Evolutionary conservation across 2,888 invertebrate species (phyloP).

Genomic region (Euplagia quadripunctaria): DNA sequence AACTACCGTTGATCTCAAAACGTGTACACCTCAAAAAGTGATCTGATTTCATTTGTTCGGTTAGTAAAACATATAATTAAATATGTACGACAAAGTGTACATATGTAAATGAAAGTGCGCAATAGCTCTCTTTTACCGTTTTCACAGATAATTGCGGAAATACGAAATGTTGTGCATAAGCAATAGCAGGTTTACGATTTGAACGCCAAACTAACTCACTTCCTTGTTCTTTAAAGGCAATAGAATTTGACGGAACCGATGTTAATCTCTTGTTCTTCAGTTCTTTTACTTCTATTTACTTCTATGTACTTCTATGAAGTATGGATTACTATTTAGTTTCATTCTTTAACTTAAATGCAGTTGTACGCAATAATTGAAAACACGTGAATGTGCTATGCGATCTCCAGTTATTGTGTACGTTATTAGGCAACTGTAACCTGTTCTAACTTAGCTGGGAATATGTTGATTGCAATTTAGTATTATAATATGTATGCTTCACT

Average conservation of each 20-base stretch:
- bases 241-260: constrained; percentile 16
- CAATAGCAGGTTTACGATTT: constrained; percentile 12
- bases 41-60: no score
- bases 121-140: neutral
- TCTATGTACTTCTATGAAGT: no score
- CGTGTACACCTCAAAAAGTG: no score
- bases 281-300: neutral
- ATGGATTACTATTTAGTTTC: neutral
- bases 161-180: constrained; percentile 11
- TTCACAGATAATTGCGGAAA: constrained; percentile 13
- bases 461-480: neutral
- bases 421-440: neutral
- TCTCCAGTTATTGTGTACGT: no score
- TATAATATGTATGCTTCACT: neutral
- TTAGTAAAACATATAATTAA: no score
- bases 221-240: constrained; percentile 10
- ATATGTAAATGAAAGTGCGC: neutral
- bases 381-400: no score
- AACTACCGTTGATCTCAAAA: no score
- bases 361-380: no score
- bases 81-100: neutral
- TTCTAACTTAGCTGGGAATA: neutral
- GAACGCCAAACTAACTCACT: constrained; percentile 16
- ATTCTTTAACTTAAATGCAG: no score
- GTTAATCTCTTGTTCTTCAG: constrained; percentile 16